Conservation (phyloP, 92 coral and sea anemone species). For the Porites evermanni region DNA sequence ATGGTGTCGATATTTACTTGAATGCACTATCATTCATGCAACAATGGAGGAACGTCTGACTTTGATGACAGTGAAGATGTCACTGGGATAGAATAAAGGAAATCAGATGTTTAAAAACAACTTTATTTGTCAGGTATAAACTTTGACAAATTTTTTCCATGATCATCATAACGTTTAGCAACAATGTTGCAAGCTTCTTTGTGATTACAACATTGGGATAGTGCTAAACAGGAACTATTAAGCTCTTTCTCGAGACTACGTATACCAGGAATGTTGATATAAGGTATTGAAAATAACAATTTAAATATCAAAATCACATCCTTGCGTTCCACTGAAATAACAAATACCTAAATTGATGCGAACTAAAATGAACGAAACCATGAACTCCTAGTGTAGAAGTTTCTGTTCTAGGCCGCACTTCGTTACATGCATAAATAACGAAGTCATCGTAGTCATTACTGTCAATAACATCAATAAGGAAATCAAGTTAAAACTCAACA, state of each 20-base stretch:
- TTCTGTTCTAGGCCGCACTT: conserved; percentile 2
- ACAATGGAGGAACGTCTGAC: conserved; percentile 31
- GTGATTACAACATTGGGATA: conserved; percentile 11
- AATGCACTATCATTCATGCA: conserved; percentile 26
- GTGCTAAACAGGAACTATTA: conserved; percentile 30
- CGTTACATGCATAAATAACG: conserved; percentile 5
- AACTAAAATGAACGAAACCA: conserved; percentile 17
- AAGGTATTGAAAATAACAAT: conserved; percentile 8
- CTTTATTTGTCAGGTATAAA: conserved; percentile 18
- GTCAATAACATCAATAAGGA: conserved; percentile 23
- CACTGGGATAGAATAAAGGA: not conserved
- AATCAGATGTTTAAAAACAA: conserved; percentile 4
- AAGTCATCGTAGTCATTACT: conserved; percentile 20
- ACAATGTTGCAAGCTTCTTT: conserved; percentile 28
- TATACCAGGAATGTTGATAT: conserved; percentile 25
- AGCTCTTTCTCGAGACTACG: conserved; percentile 9
- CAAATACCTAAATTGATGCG: conserved; percentile 8
- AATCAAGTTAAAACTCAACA: conserved; percentile 32
- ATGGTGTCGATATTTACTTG: not conserved
- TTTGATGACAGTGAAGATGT: conserved; percentile 23
- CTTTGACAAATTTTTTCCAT: conserved; percentile 17
- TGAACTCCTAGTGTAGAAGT: conserved; percentile 17
- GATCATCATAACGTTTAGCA: conserved; percentile 23
- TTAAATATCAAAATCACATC: conserved; percentile 10
- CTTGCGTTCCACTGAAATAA: conserved; percentile 17